Conservation (phyloP, 2,113 vertebrate species). For the Chloropsis hardwickii region DNA sequence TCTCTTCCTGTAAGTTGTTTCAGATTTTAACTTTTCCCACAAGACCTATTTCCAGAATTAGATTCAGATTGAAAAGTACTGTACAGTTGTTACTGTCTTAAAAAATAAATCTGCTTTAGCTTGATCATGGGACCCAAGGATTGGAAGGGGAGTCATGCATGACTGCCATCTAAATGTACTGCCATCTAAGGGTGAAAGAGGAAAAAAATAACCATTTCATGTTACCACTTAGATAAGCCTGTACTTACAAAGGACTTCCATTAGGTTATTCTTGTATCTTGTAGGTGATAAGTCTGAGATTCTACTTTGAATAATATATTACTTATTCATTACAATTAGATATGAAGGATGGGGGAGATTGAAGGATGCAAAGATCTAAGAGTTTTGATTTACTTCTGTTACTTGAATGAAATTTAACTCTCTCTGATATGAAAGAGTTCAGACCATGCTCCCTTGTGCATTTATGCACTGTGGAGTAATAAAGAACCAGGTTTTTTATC, state of each 20-base stretch:
- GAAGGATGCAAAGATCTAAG: background rate
- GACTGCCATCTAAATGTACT: background rate
- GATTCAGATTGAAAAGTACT: conserved; percentile 9
- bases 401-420: background rate
- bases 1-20: conserved; percentile 35
- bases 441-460: background rate
- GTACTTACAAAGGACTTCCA: background rate
- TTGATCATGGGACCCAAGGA: background rate
- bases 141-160: background rate
- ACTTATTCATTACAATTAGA: background rate
- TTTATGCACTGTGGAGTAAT: background rate
- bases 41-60: conserved; percentile 37
- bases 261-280: background rate
- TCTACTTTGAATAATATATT: background rate
- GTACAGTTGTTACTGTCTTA: background rate
- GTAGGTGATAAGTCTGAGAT: background rate
- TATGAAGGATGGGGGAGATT: background rate
- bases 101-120: background rate
- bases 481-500: background rate
- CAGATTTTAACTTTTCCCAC: conserved; percentile 22
- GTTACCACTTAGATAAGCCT: background rate
- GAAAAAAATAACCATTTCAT: background rate
- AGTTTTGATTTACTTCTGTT: background rate
- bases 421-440: background rate
- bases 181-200: background rate